Conservation (phyloP, 1,140 invertebrate genomes). For the Leptopilina clavipes region DNA sequence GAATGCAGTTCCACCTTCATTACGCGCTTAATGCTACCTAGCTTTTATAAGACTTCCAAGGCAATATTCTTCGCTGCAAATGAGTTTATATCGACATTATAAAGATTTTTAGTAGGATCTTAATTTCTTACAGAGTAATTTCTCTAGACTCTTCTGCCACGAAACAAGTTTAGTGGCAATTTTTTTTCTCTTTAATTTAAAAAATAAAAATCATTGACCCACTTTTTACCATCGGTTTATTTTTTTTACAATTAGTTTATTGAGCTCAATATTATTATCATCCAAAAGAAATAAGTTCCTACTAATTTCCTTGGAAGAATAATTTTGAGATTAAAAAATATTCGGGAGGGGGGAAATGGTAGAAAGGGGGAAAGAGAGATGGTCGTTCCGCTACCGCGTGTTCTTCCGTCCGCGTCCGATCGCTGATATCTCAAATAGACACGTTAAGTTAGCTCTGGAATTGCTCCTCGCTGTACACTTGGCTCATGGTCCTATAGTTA, state of each 20-base stretch:
- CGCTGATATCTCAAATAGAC: conserved; percentile 57
- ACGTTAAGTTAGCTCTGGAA: conserved; percentile 60
- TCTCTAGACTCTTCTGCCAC: not conserved
- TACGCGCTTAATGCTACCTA: conserved; percentile 50
- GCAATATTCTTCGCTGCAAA: conserved; percentile 46
- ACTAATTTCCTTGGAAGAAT: no score
- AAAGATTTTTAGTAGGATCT: conserved; percentile 40
- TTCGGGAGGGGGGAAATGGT: not conserved
- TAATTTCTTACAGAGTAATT: not conserved
- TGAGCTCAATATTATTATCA: no score
- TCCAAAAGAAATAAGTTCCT: no score
- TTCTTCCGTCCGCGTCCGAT: conserved; percentile 40
- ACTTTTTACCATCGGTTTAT: no score
- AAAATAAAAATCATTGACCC: no score
- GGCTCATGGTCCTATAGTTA: conserved; percentile 4
- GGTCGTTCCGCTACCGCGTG: conserved; percentile 14
- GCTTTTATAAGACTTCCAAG: not conserved
- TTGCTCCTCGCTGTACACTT: conserved; percentile 41
- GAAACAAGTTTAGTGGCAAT: no score
- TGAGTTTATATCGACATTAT: conserved; percentile 51
- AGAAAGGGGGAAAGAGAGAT: not conserved
- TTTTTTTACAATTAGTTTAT: no score
- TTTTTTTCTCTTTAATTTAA: no score
- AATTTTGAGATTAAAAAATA: not conserved
- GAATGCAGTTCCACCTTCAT: conserved; percentile 47